These are phyloP conservation scores for Pseudomyrmex cubaensis DNA, from an alignment of 1,140 invertebrate species.

Conservation along the genomic window DNA sequence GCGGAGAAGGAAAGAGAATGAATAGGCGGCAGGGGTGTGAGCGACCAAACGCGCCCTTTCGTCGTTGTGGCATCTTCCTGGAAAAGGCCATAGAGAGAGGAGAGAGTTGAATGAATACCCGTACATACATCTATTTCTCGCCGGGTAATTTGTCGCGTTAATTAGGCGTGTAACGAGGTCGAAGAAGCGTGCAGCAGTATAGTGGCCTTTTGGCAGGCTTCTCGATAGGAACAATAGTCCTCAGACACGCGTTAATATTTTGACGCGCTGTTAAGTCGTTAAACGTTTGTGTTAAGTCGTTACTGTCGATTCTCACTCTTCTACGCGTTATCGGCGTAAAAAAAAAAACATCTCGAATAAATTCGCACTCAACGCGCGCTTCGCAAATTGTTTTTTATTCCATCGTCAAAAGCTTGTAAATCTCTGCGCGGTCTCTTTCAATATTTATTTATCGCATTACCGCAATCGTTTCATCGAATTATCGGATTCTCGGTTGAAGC, in stretches of 20 bases:
- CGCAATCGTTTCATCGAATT: constrained; percentile 2
- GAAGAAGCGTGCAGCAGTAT: constrained; percentile 33
- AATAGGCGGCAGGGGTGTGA: background rate
- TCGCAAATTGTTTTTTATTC: too few relatives aligned
- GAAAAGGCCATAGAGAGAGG: constrained; percentile 63
- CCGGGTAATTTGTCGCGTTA: constrained; percentile 80
- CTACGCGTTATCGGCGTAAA: constrained; percentile 59
- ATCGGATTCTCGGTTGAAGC: constrained; percentile 4
- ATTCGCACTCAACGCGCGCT: too few relatives aligned
- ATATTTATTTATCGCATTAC: background rate
- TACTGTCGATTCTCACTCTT: constrained; percentile 64
- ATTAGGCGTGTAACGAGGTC: constrained; percentile 80
- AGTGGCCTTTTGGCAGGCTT: constrained; percentile 50
- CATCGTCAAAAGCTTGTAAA: constrained; percentile 37
- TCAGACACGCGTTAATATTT: constrained; percentile 27
- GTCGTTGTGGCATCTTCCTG: constrained; percentile 57
- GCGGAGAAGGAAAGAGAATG: background rate
- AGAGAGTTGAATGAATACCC: constrained; percentile 68
- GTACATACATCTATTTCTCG: constrained; percentile 76
- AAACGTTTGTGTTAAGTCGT: constrained; percentile 73
- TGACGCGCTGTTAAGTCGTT: constrained; percentile 24
- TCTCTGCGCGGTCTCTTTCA: constrained; percentile 45
- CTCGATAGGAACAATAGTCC: constrained; percentile 14
- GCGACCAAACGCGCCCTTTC: constrained; percentile 62
- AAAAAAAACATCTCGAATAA: constrained; percentile 7